Evolutionary conservation across 2,113 vertebrate genomes (phyloP).

Genomic region (Phrynocephalus versicolor): DNA sequence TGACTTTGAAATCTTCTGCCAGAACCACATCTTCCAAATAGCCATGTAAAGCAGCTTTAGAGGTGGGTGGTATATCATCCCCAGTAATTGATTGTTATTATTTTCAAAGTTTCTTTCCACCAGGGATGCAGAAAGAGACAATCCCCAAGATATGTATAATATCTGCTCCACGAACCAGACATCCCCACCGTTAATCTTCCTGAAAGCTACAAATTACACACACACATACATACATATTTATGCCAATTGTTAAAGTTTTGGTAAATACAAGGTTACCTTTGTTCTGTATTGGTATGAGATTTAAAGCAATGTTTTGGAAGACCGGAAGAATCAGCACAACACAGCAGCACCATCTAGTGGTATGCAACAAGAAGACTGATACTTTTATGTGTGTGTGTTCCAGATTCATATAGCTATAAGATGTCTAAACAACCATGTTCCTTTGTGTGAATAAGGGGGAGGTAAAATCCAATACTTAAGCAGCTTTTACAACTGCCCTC

Average conservation of each 20-base stretch:
- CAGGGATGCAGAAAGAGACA: not conserved
- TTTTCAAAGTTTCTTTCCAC: not conserved
- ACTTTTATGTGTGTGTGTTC: fast-evolving
- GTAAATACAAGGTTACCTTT: not conserved
- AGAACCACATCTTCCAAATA: not conserved
- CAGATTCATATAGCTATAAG: not conserved
- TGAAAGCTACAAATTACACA: not conserved
- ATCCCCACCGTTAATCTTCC: not conserved
- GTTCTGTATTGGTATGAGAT: not conserved
- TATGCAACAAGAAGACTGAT: fast-evolving
- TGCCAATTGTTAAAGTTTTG: not conserved
- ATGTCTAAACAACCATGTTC: too few species aligned
- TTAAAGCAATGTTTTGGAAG: fast-evolving
- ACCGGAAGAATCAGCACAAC: slow-evolving; percentile 20
- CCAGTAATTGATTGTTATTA: not conserved
- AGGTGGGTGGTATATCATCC: not conserved
- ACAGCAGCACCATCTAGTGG: slow-evolving; percentile 65
- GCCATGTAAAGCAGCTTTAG: not conserved
- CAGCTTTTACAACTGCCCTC: too few species aligned
- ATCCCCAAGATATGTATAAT: not conserved
- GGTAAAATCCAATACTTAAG: too few species aligned
- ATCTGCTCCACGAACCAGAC: not conserved
- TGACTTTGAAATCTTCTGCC: not conserved
- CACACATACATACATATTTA: not conserved
- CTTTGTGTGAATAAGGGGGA: too few species aligned